These are phyloP conservation scores for Blastobasis lacticolella DNA, from an alignment of 2,888 invertebrate genomes.

Conservation along the genomic window DNA sequence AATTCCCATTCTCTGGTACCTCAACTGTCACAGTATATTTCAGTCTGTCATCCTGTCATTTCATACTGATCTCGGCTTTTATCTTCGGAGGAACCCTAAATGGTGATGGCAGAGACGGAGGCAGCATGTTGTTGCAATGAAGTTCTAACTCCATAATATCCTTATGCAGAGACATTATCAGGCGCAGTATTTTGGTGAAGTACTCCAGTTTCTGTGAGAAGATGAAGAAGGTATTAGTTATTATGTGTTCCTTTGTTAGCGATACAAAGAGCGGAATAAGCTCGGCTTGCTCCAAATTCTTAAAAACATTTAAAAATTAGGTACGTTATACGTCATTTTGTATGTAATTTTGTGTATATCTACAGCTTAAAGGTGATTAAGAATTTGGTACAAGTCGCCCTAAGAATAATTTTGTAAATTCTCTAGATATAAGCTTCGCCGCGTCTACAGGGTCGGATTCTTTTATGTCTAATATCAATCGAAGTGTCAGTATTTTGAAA, in stretches of 20 bases:
- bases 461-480: no score
- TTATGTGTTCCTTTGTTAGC: not conserved
- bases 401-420: no score
- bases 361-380: no score
- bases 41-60: conserved; percentile 41
- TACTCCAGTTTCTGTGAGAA: conserved; percentile 58
- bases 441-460: no score
- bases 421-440: no score
- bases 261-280: no score
- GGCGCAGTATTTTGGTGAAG: conserved; percentile 58
- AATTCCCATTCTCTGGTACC: conserved; percentile 18
- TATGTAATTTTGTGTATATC: no score
- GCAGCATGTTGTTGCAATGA: conserved; percentile 33
- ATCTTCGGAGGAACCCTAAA: conserved; percentile 46
- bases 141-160: conserved; percentile 61
- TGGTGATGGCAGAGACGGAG: conserved; percentile 19
- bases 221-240: not conserved
- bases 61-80: conserved; percentile 55
- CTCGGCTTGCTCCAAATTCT: no score
- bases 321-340: no score
- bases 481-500: no score
- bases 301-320: no score
- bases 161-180: conserved; percentile 60
- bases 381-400: no score
- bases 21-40: conserved; percentile 33